Evolutionary conservation across 92 coral and sea anemone genomes (phyloP).

Genomic region (Heliopora coerulea): DNA sequence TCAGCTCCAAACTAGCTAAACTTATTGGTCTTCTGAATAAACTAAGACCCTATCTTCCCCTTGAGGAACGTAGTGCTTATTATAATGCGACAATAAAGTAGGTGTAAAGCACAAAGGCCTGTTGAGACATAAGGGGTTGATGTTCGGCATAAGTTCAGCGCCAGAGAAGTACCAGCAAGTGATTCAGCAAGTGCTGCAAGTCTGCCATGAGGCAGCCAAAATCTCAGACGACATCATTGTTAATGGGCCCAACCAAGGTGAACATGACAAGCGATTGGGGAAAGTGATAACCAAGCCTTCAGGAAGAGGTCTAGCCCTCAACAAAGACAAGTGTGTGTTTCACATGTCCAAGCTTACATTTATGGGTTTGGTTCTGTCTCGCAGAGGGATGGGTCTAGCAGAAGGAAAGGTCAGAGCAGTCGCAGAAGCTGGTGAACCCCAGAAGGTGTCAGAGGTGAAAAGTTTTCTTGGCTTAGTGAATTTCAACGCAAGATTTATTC

Average conservation of each 20-base stretch:
- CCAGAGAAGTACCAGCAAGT: conserved; percentile 37
- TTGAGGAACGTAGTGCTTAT: too few relatives aligned
- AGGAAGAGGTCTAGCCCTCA: conserved; percentile 51
- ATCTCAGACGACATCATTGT: conserved; percentile 58
- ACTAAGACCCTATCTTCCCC: too few relatives aligned
- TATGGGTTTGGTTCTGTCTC: conserved; percentile 45
- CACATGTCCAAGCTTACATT: conserved; percentile 52
- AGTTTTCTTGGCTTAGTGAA: conserved; percentile 49
- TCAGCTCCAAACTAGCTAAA: too few relatives aligned
- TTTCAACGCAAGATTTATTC: too few relatives aligned
- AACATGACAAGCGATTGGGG: conserved; percentile 44
- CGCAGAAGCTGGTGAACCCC: conserved; percentile 39
- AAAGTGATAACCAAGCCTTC: conserved; percentile 27
- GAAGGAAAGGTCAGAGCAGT: conserved; percentile 60
- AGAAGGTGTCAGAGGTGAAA: conserved; percentile 47
- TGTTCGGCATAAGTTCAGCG: conserved; percentile 49
- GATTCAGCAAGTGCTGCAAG: conserved; percentile 20
- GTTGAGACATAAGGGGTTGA: conserved; percentile 18
- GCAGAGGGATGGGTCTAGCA: conserved; percentile 52
- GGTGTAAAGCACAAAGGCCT: conserved; percentile 11
- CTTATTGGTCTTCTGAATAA: too few relatives aligned
- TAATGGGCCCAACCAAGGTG: conserved; percentile 28
- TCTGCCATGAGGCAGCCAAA: conserved; percentile 32
- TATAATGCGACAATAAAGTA: too few relatives aligned
- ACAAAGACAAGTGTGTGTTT: conserved; percentile 47